Evolutionary conservation across 2,797 vertebrate species (phyloP).

Genomic region (Channa striata): DNA sequence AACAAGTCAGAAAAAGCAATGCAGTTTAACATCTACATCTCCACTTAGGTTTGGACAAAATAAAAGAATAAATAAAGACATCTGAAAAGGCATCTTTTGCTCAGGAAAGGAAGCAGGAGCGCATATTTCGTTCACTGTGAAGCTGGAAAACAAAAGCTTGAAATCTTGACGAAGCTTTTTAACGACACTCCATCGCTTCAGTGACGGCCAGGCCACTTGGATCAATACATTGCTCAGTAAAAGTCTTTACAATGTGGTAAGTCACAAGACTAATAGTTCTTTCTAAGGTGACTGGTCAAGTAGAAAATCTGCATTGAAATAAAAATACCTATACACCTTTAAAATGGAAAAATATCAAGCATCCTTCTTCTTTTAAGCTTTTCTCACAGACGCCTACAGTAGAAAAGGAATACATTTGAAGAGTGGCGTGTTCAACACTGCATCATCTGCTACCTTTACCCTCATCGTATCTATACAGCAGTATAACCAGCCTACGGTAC

Average conservation of each 20-base stretch:
- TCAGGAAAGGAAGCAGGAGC: constrained; percentile 39
- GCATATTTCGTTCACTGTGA: constrained; percentile 36
- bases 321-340: constrained; percentile 59
- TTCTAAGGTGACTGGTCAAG: constrained; percentile 38
- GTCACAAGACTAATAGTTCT: constrained; percentile 40
- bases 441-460: constrained; percentile 54
- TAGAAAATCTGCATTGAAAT: constrained; percentile 58
- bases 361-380: constrained; percentile 55
- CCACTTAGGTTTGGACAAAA: constrained; percentile 67
- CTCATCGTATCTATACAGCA: constrained; percentile 59
- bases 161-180: constrained; percentile 24
- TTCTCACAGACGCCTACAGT: constrained; percentile 54
- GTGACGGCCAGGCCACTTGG: constrained; percentile 44
- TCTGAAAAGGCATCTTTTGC: constrained; percentile 51
- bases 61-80: constrained; percentile 78
- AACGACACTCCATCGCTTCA: constrained; percentile 24
- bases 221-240: constrained; percentile 34
- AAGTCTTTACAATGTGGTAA: constrained; percentile 59
- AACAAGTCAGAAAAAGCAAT: constrained; percentile 65
- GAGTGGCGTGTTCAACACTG: constrained; percentile 52
- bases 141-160: constrained; percentile 36
- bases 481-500: constrained; percentile 52
- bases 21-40: constrained; percentile 61
- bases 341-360: constrained; percentile 65
- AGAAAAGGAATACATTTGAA: constrained; percentile 78